These are phyloP conservation scores for Liasis olivaceus DNA, from an alignment of 2,797 vertebrate species.

Conservation along the genomic window DNA sequence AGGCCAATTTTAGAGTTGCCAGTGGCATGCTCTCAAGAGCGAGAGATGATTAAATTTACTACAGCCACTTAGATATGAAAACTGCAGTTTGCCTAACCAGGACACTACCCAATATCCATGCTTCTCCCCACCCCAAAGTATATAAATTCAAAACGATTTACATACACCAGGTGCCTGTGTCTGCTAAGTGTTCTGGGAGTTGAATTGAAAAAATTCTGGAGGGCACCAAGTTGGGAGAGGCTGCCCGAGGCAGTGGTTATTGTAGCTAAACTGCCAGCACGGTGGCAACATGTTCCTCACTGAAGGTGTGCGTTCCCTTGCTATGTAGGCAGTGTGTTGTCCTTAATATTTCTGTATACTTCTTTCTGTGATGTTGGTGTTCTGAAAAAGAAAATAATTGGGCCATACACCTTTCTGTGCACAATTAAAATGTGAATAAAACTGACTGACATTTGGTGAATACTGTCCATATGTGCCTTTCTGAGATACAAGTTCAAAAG, in stretches of 20 bases:
- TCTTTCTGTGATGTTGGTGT: not conserved
- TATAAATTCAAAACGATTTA: not conserved
- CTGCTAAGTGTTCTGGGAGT: not conserved
- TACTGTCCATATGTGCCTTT: not conserved
- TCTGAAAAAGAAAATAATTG: not conserved
- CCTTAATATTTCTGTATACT: not conserved
- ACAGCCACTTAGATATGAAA: not conserved
- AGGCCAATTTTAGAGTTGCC: not conserved
- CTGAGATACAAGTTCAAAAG: not conserved
- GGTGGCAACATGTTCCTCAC: not conserved
- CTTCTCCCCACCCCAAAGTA: not conserved
- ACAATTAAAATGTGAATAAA: not conserved
- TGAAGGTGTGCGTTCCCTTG: too few relatives aligned
- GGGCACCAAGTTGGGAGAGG: too few relatives aligned
- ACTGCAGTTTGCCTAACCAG: not conserved
- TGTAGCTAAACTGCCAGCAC: too few relatives aligned
- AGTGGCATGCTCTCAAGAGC: not conserved
- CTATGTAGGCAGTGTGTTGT: not conserved
- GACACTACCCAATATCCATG: too few relatives aligned
- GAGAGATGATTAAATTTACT: conserved; percentile 2
- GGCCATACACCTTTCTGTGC: too few relatives aligned
- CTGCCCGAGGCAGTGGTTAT: too few relatives aligned
- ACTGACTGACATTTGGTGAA: not conserved
- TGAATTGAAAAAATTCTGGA: not conserved
- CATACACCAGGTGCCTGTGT: not conserved